Base-by-base conservation (phyloP, 2,113 vertebrate species). In the Panthera uncia region DNA sequence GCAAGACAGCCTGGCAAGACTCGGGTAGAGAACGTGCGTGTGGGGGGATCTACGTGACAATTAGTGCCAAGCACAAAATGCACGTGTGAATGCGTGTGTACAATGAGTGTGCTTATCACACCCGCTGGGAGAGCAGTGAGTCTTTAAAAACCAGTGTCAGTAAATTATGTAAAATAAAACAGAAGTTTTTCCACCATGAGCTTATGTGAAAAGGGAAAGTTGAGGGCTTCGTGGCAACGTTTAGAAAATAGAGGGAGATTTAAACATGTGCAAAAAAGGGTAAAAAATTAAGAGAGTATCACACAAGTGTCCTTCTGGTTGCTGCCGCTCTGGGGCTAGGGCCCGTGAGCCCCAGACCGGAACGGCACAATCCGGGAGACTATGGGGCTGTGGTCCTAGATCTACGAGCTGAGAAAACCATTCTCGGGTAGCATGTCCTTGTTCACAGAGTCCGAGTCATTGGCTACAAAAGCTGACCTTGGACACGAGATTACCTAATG, bases 101-200 rank as follows among this genome's bases (percentile, higher is more conserved):
- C 36, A 25, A 19, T 4, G 18, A 1, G 14, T 5, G 4, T 1
- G 8, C 9, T 10, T 2, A 3, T 41, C 68, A 7, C 11, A 1
- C 2, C 2, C 6, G 7, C 4, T 21, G 0, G 0, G n/a, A 69
- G 5, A 33, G 63, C 52, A 12, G 1, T 1, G 13, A 4, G 1
- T 6, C 50, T 12, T 91, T 7, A 4, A 12, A 31, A 14, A 15
- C 29, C 0, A 12, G 7, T 10, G 13, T 0, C 11, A 11, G n/a
- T 41, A 8, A 79, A 36, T 33, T 3, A 36, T 1, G 31, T 3
- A 15, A 4, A 27, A 18, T 13, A 11, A 52, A 61, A 36, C 13
- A 4, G 52, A 38, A n/a, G n/a, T 0, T 1, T 89, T 25, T 45
- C 45, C 50, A 14, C 16, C 1, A 0, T 11, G 31, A 69, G 74